Conservation (phyloP, 2,113 vertebrate genomes). For the human (Homo sapiens) region DNA sequence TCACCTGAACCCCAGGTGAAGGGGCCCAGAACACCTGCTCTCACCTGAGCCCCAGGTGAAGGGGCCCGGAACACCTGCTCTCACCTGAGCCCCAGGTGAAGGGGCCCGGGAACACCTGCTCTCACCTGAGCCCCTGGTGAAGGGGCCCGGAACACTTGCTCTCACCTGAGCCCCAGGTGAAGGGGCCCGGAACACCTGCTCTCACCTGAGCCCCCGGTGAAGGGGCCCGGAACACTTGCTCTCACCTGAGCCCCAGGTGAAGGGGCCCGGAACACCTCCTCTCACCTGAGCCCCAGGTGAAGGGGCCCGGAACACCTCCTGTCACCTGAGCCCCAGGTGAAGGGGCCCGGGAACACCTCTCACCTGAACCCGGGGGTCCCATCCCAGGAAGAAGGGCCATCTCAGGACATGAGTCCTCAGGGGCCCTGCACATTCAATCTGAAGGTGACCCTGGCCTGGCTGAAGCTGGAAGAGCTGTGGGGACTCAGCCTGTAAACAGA, state of each 20-base stretch:
- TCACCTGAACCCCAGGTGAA: neutral
- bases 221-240: no score
- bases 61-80: neutral
- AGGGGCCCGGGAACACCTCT: neutral
- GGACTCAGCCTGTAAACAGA: neutral
- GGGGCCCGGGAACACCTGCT: neutral
- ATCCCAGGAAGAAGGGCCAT: neutral
- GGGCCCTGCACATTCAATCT: neutral
- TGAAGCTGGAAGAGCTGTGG: rapidly evolving
- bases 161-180: neutral
- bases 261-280: neutral
- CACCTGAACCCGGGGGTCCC: neutral
- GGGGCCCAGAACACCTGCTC: no score
- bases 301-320: neutral
- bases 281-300: neutral
- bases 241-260: neutral
- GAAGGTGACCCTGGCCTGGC: neutral
- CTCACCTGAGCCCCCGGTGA: neutral
- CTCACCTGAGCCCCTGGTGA: neutral
- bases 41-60: neutral
- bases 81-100: neutral
- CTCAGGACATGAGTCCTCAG: neutral
- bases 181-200: no score
- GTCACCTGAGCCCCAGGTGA: neutral
- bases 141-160: neutral